Evolutionary conservation across 2,113 vertebrate species (phyloP).

Genomic region (Pelecanoides urinatrix): DNA sequence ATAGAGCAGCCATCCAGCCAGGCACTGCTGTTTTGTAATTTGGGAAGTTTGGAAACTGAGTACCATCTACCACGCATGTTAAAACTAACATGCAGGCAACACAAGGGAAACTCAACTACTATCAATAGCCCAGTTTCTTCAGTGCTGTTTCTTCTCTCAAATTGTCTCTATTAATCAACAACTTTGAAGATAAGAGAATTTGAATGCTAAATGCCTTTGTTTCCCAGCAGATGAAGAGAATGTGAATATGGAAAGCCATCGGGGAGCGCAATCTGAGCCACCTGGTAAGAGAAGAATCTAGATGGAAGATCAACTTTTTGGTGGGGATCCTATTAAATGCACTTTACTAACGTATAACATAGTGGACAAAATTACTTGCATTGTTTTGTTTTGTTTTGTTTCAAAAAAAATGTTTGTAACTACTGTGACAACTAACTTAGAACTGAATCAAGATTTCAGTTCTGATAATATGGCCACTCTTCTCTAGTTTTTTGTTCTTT

Average conservation of each 20-base stretch:
- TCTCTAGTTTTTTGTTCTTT: background rate
- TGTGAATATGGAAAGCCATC: conserved; percentile 64
- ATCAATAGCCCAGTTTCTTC: background rate
- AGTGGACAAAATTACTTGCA: background rate
- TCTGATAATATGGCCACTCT: background rate
- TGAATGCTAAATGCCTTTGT: background rate
- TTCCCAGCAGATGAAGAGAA: conserved; percentile 70
- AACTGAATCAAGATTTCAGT: background rate
- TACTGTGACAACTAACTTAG: background rate
- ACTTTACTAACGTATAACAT: background rate
- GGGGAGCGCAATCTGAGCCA: conserved; percentile 47
- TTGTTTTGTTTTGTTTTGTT: background rate
- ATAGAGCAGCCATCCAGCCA: background rate
- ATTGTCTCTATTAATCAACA: background rate
- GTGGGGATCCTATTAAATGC: background rate
- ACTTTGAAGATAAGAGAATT: background rate
- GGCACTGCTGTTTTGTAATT: background rate
- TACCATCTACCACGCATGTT: background rate
- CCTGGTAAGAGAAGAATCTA: conserved; percentile 61
- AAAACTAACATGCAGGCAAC: background rate
- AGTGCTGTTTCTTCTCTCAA: background rate
- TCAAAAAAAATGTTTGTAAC: background rate
- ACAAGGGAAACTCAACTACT: background rate
- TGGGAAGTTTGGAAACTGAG: background rate
- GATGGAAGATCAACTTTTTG: background rate